Percentiles rank a stretch among this genome's conserved stretches.
These are phyloP conservation scores for Salvelinus fontinalis DNA, from an alignment of 2,113 vertebrate genomes.

Conservation along the genomic window DNA sequence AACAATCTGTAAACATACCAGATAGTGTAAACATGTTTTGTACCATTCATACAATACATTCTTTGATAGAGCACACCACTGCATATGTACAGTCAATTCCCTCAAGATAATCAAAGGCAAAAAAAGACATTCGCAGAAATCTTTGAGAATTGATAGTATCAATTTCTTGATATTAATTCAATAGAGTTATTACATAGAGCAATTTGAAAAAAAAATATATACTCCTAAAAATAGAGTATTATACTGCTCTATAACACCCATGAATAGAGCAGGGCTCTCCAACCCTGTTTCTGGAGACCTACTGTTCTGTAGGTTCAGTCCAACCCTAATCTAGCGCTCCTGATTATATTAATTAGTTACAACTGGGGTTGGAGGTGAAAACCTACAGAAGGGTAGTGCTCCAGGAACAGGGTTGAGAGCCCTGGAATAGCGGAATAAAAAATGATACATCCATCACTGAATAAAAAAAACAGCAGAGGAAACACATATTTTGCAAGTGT, in stretches of 20 bases:
- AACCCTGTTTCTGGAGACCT: too few species aligned
- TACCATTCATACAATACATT: slow-evolving; percentile 36
- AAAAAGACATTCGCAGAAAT: slow-evolving; percentile 20
- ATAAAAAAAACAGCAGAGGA: slow-evolving; percentile 18
- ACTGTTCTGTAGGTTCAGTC: too few species aligned
- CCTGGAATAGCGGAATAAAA: slow-evolving; percentile 38
- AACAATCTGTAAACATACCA: slow-evolving; percentile 68
- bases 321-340: too few species aligned
- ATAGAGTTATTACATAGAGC: slow-evolving; percentile 38
- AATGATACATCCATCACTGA: slow-evolving; percentile 23
- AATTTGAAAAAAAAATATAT: slow-evolving; percentile 30
- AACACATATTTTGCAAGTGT: neutral
- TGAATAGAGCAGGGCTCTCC: neutral
- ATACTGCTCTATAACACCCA: slow-evolving; percentile 43
- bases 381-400: too few species aligned
- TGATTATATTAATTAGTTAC: too few species aligned
- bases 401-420: too few species aligned
- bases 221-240: slow-evolving; percentile 64
- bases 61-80: slow-evolving; percentile 28
- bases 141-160: slow-evolving; percentile 37
- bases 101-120: slow-evolving; percentile 44
- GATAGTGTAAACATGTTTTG: slow-evolving; percentile 63
- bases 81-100: slow-evolving; percentile 34
- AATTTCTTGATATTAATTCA: slow-evolving; percentile 40
- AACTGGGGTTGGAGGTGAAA: too few species aligned